Evolutionary conservation across 2,797 vertebrate genomes (phyloP), one percentile per base, ranked within the genome.

Genomic region (Rhinella marina): DNA sequence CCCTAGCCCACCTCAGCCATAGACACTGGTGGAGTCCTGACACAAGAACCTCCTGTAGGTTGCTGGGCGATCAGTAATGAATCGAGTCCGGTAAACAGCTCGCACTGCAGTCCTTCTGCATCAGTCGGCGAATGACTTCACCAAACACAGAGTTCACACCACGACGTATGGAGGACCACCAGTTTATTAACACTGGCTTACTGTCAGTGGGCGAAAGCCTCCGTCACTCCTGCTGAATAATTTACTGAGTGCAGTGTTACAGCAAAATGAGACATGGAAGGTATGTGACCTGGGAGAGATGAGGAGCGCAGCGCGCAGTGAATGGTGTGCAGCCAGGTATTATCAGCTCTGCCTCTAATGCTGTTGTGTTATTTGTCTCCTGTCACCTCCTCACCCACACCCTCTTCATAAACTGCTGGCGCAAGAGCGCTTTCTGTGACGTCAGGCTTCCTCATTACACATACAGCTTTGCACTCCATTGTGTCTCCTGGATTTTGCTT

Each of bases 141-240:
- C n/a, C 54, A 16, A 73, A 29, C 54, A 54, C 23, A 52, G 57
- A 70, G 86, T 57, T 87, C 80, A 82, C 7, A 32, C 27, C 80
- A 82, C 86, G 23, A 82, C 25, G 17, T 64, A 75, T 61, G 32
- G 32, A 82, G 59, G 75, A 32, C 48, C 29, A 48, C 56, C 25
- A 25, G n/a, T 87, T 83, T 83, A 83, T 83, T 87, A 87, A 87
- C 57, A 77, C 77, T 86, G 85, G 61, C 72, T 72, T 73, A 62
- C 54, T 68, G 25, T 87, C 66, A 21, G 56, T 75, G 70, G 80
- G 77, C 32, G 85, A 72, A 41, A 82, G 59, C 59, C 57, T 82
- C 27, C 70, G 12, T 75, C 57, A 54, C 72, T 48, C 52, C 21
- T 23, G 32, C 57, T 87, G 86, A 83, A 87, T 87, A 87, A 87